Evolutionary conservation across 2,113 vertebrate genomes (phyloP).

Genomic region (Albula glossodonta): DNA sequence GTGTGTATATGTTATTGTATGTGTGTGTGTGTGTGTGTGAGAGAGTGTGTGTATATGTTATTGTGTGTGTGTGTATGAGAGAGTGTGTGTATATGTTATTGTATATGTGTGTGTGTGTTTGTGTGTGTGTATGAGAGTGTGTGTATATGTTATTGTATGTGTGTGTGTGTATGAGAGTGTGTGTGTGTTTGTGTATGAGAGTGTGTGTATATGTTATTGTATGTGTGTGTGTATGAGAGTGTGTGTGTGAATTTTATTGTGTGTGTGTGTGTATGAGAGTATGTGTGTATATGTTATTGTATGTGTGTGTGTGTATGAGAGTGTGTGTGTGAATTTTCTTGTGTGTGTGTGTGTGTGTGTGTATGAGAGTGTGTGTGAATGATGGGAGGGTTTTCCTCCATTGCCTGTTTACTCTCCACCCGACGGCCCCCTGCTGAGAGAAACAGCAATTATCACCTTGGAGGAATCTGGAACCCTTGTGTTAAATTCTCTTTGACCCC

Average conservation of each 20-base stretch:
- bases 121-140: slow-evolving; percentile 24
- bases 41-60: neutral
- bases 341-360: slow-evolving; percentile 29
- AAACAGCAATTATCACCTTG: slow-evolving; percentile 78
- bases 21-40: slow-evolving; percentile 43
- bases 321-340: neutral
- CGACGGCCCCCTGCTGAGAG: slow-evolving; percentile 71
- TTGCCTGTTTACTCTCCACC: slow-evolving; percentile 70
- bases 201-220: too few relatives aligned
- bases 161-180: slow-evolving; percentile 7
- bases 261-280: slow-evolving; percentile 42
- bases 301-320: neutral
- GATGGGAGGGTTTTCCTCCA: slow-evolving; percentile 28
- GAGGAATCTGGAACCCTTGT: slow-evolving; percentile 76
- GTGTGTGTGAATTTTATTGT: slow-evolving; percentile 9
- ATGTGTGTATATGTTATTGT: slow-evolving; percentile 9
- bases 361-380: neutral
- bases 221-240: too few relatives aligned
- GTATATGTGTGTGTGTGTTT: neutral
- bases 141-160: slow-evolving; percentile 13
- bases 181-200: too few relatives aligned
- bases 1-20: neutral
- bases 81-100: neutral
- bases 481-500: slow-evolving; percentile 78
- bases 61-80: too few relatives aligned